phyloP scores from a whole-genome alignment of 2,113 vertebrate species.

The Herpetotheres cachinnans region DNA sequence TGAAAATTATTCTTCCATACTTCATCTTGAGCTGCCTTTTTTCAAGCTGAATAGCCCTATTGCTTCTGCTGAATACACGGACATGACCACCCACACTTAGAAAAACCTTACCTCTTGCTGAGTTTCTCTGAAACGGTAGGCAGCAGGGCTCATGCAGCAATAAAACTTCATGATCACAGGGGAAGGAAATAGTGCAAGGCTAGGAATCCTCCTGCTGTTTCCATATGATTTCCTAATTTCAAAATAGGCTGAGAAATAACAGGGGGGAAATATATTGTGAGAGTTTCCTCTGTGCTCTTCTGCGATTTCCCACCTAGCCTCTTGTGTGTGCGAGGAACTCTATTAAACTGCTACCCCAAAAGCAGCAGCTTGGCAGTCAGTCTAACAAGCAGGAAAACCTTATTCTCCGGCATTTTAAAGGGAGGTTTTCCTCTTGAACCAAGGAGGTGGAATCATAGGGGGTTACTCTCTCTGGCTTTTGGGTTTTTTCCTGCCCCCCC shows the following conservation, averaged over 20 bases:
- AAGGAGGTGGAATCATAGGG: not conserved
- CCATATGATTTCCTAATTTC: constrained; percentile 68
- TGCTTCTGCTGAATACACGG: constrained; percentile 10
- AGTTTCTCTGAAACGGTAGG: constrained; percentile 52
- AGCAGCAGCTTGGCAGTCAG: not conserved
- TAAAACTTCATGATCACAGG: constrained; percentile 64
- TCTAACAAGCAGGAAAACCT: constrained; percentile 1
- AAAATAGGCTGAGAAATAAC: constrained; percentile 67
- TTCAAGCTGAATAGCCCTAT: constrained; percentile 38
- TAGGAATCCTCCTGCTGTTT: constrained; percentile 59
- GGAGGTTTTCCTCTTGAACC: not conserved
- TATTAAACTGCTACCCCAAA: constrained; percentile 22
- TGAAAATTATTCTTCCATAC: constrained; percentile 52
- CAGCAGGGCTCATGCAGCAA: constrained; percentile 60
- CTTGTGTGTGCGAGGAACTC: not conserved
- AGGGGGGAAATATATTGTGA: constrained; percentile 44
- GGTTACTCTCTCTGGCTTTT: not conserved
- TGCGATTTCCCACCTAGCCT: not conserved
- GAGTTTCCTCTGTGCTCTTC: constrained; percentile 40
- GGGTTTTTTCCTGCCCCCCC: not conserved
- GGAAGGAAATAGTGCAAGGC: constrained; percentile 54
- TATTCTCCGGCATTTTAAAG: not conserved
- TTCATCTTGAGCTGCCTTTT: constrained; percentile 34
- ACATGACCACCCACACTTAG: constrained; percentile 66
- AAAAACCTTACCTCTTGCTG: constrained; percentile 59